These are phyloP conservation scores for Rutpela maculata DNA, from an alignment of 2,888 invertebrate genomes.

Conservation along the genomic window DNA sequence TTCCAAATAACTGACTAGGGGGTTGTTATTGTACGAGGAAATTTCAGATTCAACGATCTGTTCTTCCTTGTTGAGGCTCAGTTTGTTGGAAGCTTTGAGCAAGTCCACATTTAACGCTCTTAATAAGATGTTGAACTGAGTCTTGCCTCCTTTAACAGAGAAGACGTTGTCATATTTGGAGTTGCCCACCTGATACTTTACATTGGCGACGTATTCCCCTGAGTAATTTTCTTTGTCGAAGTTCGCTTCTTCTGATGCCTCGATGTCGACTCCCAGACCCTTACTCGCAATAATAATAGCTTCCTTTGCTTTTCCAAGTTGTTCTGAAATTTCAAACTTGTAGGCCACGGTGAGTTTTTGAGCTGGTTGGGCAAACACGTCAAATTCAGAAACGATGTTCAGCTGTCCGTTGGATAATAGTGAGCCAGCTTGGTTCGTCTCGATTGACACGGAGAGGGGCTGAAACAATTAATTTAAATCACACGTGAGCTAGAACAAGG, in stretches of 20 bases:
- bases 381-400: constrained; percentile 74
- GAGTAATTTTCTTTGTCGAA: constrained; percentile 51
- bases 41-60: constrained; percentile 76
- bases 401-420: constrained; percentile 72
- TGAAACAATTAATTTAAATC: constrained; percentile 44
- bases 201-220: constrained; percentile 52
- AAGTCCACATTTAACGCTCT: constrained; percentile 75
- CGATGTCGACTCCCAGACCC: constrained; percentile 67
- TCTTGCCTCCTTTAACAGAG: constrained; percentile 57
- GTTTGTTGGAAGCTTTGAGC: constrained; percentile 75
- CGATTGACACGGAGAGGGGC: constrained; percentile 55
- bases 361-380: constrained; percentile 78
- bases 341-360: constrained; percentile 76
- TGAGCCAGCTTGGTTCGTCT: constrained; percentile 50
- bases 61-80: constrained; percentile 74
- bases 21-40: constrained; percentile 76
- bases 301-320: background rate
- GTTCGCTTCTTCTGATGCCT: constrained; percentile 52
- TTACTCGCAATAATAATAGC: constrained; percentile 73
- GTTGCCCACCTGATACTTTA: constrained; percentile 60
- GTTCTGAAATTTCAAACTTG: constrained; percentile 55
- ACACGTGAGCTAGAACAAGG: background rate
- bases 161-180: constrained; percentile 62
- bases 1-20: constrained; percentile 74
- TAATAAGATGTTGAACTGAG: constrained; percentile 63